Base-by-base conservation (phyloP, 2,113 vertebrate genomes). In the Nibea coibor region DNA sequence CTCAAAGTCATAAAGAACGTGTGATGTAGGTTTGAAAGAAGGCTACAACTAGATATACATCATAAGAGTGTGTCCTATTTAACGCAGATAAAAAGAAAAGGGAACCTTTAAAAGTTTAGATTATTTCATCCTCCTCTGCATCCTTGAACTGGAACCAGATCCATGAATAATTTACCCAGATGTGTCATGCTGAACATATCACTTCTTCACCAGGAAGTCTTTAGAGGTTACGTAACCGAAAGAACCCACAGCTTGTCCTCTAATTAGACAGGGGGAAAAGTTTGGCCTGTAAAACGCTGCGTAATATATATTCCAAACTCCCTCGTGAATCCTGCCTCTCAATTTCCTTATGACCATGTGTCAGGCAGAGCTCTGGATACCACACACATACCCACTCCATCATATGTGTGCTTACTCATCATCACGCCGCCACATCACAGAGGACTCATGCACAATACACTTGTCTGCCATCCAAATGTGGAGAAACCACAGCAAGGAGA, bases 321-420 rank as follows among this genome's bases (percentile, higher is more conserved):
- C 85, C 80, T 72, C 56, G 3, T 77, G 85, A 72, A 47, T 65
- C 78, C 82, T 24, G 64, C 79, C 75, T 80, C 84, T 63, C 75
- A 67, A 26, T 76, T 78, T 85, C 85, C 84, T 88, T 3, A 53
- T 71, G 76, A 58, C 83, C 86, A 89, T 92, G 84, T 91, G 89
- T 91, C 78, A 78, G 74, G 86, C 85, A 90, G 88, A 81, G 85
- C 74, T 83, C 48, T 85, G 87, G 77, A 81, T 87, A 83, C 87
- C 88, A 92, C 89, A 89, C 87, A 84, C 83, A 57, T 42, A 81
- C 84, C 58, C 80, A 74, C 81, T 69, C 79, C 76, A 82, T 88
- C 88, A 89, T 80, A 72, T 82, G 84, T 83, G 73, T 81, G 88
- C 92, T 92, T 88, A 92, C 86, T 92, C 91, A 91, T 90, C 89